Evolutionary conservation across 1,140 invertebrate genomes (phyloP).

Genomic region (Agrypnia vestita): DNA sequence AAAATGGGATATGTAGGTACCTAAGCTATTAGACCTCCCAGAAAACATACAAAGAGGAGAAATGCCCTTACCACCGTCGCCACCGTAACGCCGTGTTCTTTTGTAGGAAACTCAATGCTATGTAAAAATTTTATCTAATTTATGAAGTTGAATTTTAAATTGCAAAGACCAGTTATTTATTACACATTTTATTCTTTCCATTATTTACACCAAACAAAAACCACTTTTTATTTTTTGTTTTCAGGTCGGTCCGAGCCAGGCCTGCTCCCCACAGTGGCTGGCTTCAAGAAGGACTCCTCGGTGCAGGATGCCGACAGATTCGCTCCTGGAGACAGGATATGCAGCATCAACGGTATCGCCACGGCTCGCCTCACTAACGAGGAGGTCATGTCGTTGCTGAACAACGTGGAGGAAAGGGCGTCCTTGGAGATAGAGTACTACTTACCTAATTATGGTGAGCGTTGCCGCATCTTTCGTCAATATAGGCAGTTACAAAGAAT

Average conservation of each 20-base stretch:
- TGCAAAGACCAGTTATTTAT: background rate
- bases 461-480: too few relatives aligned
- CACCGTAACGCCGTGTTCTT: too few relatives aligned
- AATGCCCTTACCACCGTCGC: too few relatives aligned
- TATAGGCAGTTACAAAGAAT: too few relatives aligned
- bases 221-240: background rate
- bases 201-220: background rate
- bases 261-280: slow-evolving; percentile 69
- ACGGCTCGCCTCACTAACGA: slow-evolving; percentile 84
- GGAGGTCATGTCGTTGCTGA: slow-evolving; percentile 84
- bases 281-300: slow-evolving; percentile 70
- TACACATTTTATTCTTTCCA: background rate
- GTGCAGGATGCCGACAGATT: slow-evolving; percentile 69
- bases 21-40: too few relatives aligned
- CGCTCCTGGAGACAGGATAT: slow-evolving; percentile 84
- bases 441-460: slow-evolving; percentile 83
- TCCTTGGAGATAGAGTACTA: slow-evolving; percentile 88
- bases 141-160: too few relatives aligned
- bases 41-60: too few relatives aligned
- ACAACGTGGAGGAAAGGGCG: slow-evolving; percentile 82
- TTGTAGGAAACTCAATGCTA: too few relatives aligned
- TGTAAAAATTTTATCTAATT: too few relatives aligned
- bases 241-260: slow-evolving; percentile 71
- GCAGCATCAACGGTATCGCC: slow-evolving; percentile 87
- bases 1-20: too few relatives aligned